These are phyloP conservation scores for Lithophane semibrunnea DNA, from an alignment of 2,888 invertebrate species.

Conservation along the genomic window DNA sequence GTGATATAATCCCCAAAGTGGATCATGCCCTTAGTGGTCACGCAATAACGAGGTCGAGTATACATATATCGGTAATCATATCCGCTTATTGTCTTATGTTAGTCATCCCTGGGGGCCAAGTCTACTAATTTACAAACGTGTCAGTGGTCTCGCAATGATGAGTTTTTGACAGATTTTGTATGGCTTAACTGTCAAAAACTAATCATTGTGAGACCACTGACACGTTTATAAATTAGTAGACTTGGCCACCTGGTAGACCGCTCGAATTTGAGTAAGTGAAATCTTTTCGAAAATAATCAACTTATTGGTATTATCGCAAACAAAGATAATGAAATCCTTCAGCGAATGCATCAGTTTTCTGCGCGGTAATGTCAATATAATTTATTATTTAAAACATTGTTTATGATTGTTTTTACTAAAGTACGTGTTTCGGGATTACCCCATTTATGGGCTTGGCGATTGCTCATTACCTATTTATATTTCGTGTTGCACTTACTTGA, in stretches of 20 bases:
- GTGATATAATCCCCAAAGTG: too few species aligned
- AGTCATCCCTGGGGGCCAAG: constrained; percentile 5
- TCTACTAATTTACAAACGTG: too few species aligned
- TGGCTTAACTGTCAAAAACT: too few species aligned
- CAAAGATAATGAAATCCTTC: constrained; percentile 18
- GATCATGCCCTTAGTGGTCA: neutral
- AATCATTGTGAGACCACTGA: too few species aligned
- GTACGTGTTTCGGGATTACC: neutral
- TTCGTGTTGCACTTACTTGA: neutral
- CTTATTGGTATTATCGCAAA: constrained; percentile 1
- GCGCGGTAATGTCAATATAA: constrained; percentile 3
- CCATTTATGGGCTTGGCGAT: neutral
- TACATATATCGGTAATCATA: neutral
- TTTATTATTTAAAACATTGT: constrained; percentile 9
- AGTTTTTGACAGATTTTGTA: too few species aligned
- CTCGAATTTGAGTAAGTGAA: neutral
- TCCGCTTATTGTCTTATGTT: neutral
- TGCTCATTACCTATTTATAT: neutral
- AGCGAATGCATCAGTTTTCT: constrained; percentile 3
- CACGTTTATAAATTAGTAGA: too few species aligned
- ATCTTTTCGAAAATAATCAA: constrained; percentile 13
- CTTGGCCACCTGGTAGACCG: neutral
- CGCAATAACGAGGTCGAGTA: neutral
- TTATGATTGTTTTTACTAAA: constrained; percentile 1
- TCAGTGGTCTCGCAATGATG: too few species aligned